Conservation (phyloP, 1,140 invertebrate species). For the Anadara kagoshimensis region DNA sequence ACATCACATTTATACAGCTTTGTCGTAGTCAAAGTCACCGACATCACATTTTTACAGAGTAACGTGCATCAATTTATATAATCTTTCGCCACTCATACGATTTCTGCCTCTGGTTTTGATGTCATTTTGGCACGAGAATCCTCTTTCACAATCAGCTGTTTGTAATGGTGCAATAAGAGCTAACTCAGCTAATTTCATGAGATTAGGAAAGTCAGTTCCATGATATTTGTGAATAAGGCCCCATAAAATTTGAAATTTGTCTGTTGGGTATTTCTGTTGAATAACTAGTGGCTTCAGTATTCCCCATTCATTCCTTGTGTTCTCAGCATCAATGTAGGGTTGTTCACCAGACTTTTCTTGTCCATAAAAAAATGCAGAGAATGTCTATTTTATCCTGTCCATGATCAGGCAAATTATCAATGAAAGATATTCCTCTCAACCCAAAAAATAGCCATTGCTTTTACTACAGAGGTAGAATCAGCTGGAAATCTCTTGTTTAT, state of each 20-base stretch:
- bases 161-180: background rate
- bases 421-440: no score
- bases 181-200: background rate
- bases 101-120: background rate
- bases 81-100: background rate
- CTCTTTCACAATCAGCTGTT: slow-evolving; percentile 8
- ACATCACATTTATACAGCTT: no score
- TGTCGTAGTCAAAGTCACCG: no score
- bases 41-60: background rate
- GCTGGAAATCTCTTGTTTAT: no score
- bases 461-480: no score
- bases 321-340: background rate
- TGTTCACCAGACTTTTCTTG: background rate
- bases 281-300: background rate
- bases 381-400: no score
- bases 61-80: background rate
- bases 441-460: no score
- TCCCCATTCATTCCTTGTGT: slow-evolving; percentile 8
- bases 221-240: background rate
- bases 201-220: background rate
- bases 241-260: background rate
- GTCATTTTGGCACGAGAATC: background rate
- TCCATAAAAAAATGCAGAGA: background rate
- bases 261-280: background rate
- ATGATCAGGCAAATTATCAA: no score